Evolutionary conservation across 2,113 vertebrate genomes (phyloP).

Genomic region (Gambusia affinis): DNA sequence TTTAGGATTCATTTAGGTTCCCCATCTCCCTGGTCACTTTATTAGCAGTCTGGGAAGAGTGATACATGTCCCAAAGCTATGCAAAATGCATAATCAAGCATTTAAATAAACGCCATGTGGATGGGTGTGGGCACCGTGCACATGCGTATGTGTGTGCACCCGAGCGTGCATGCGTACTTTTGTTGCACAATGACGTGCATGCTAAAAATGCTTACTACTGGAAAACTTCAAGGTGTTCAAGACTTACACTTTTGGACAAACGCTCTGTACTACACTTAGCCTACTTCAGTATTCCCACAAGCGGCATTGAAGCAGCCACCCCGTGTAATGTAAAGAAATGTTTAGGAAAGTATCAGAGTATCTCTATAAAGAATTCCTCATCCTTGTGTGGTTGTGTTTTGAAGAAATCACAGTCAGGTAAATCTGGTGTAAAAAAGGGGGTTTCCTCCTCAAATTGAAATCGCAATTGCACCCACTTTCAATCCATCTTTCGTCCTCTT

Average conservation of each 20-base stretch:
- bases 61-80: constrained; percentile 79
- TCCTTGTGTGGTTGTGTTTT: constrained; percentile 51
- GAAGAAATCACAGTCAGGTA: constrained; percentile 51
- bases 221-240: constrained; percentile 61
- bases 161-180: constrained; percentile 34
- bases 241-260: constrained; percentile 50
- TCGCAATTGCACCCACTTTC: constrained; percentile 41
- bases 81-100: constrained; percentile 82
- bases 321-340: constrained; percentile 59
- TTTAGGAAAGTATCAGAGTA: constrained; percentile 54
- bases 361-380: constrained; percentile 45
- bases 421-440: constrained; percentile 36
- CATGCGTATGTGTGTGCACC: constrained; percentile 26
- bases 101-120: constrained; percentile 74
- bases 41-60: constrained; percentile 80
- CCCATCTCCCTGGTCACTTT: constrained; percentile 79
- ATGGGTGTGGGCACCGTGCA: constrained; percentile 46
- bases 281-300: constrained; percentile 61
- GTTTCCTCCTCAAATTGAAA: constrained; percentile 75
- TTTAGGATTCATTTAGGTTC: constrained; percentile 78
- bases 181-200: constrained; percentile 31
- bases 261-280: constrained; percentile 48
- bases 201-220: constrained; percentile 60
- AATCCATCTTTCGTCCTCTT: constrained; percentile 37
- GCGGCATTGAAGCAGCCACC: constrained; percentile 46